Evolutionary conservation across 2,797 vertebrate genomes (phyloP), one percentile per base, ranked within the genome.

Genomic region (Aulostomus chinensis): DNA sequence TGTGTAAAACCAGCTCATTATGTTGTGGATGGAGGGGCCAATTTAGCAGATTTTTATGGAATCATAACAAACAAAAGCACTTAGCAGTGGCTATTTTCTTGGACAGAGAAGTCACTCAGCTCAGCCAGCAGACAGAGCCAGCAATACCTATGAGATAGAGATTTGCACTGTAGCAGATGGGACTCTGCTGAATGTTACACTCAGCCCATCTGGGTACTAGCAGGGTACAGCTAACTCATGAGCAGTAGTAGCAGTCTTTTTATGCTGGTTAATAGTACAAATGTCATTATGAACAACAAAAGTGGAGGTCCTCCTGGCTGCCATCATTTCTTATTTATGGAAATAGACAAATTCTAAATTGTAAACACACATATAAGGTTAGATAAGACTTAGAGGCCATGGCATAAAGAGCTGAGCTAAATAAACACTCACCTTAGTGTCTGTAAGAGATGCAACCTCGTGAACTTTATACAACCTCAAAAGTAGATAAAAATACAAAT

Each of bases 121-220:
- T 67, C 9, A 68, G 82, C 81, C 82, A 88, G 66, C 78, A 36
- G 68, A 47, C 9, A 18, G 40, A 80, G 74, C 81, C 79, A 84
- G 62, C 30, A 38, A 14, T 57, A 51, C 73, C 59, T 65, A 66
- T 46, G 72, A 60, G 64, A 77, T 50, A 22, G 62, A 79, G 72
- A 81, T 71, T 77, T 77, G 66, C 73, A 77, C 50, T 41, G 62
- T 58, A 79, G 76, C 81, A 85, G 77, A 85, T 86, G 80, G 77
- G 67, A 36, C 78, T 74, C 60, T 58, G 53, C 68, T 78, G 76
- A 84, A 81, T 82, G 75, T 76, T 87, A 83, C 61, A 55, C 68
- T 73, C 73, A 58, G 60, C 65, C 78, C 80, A 80, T 80, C 74
- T 80, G 80, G 65, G 43, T 53, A 48, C 36, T 50, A 7, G 33